A percentile compares a stretch with the other conserved stretches of the same genome.
Evolutionary conservation across 2,113 vertebrate species (phyloP).

Genomic region (Chamaea fasciata): DNA sequence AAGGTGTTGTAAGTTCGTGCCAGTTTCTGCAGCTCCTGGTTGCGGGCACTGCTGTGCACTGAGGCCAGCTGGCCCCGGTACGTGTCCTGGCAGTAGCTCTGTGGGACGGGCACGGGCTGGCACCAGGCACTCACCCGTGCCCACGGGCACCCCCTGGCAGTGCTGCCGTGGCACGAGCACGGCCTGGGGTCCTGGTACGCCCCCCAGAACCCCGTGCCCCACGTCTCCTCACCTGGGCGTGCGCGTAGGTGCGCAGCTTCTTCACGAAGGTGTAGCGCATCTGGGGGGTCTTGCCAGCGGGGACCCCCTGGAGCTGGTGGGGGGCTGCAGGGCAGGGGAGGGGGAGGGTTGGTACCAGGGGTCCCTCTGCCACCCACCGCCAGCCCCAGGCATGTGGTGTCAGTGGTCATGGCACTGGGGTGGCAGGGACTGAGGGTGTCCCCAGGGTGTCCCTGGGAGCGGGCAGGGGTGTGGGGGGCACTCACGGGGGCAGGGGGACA

Average conservation of each 20-base stretch:
- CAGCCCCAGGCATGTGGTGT: neutral
- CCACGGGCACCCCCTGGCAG: accelerated
- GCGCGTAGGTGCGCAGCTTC: accelerated
- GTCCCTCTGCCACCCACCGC: neutral
- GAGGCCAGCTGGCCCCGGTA: neutral
- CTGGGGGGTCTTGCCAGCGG: accelerated
- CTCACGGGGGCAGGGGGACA: neutral
- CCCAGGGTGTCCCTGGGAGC: neutral
- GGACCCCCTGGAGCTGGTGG: accelerated
- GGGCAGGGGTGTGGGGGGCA: neutral
- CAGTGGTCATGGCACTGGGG: neutral
- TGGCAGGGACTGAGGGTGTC: neutral
- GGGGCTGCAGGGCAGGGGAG: neutral
- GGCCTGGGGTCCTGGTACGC: neutral
- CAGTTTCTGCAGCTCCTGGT: neutral
- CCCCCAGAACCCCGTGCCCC: neutral
- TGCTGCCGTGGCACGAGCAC: accelerated
- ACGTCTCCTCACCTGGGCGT: neutral
- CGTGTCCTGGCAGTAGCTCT: neutral
- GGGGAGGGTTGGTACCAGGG: neutral
- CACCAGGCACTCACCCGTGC: neutral
- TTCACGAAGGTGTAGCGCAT: accelerated
- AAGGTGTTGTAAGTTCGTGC: accelerated
- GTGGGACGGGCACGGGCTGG: neutral
- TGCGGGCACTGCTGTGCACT: neutral